These are phyloP conservation scores for Thunnus maccoyii DNA, from an alignment of 2,113 vertebrate genomes.

Conservation along the genomic window DNA sequence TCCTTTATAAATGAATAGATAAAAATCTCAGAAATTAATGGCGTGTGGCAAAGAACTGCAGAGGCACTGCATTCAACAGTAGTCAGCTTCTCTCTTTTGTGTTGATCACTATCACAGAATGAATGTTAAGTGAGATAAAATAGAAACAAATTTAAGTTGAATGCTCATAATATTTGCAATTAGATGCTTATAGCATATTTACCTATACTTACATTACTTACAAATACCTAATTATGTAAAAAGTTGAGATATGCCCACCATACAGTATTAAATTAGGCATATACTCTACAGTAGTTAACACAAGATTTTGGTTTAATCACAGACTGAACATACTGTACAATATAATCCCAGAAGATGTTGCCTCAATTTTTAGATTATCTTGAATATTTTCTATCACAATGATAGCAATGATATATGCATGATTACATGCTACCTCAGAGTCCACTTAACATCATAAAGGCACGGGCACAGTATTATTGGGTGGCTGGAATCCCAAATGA, in stretches of 20 bases:
- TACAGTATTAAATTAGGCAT: not conserved
- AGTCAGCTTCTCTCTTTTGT: not conserved
- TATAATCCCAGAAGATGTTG: not conserved
- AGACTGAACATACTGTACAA: not conserved
- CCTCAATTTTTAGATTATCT: not conserved
- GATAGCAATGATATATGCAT: slow-evolving; percentile 30
- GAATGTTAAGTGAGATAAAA: too few species aligned
- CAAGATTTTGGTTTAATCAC: not conserved
- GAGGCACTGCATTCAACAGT: slow-evolving; percentile 1
- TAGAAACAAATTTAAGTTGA: too few species aligned
- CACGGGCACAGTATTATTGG: slow-evolving; percentile 8
- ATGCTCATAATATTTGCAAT: too few species aligned
- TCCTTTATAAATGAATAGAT: too few species aligned
- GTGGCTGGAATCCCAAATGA: slow-evolving; percentile 52
- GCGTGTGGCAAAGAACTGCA: slow-evolving; percentile 12
- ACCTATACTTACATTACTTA: too few species aligned
- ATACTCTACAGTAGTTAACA: not conserved
- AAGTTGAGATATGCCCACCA: not conserved
- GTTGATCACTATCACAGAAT: too few species aligned
- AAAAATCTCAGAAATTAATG: not conserved
- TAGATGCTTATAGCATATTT: not conserved
- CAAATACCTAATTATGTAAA: too few species aligned
- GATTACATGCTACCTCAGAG: slow-evolving; percentile 38
- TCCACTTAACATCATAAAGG: slow-evolving; percentile 43
- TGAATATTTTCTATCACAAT: not conserved